These are phyloP conservation scores for silkworm (Bombyx mori) DNA, from an alignment of 1,140 invertebrate species.

Conservation along the genomic window DNA sequence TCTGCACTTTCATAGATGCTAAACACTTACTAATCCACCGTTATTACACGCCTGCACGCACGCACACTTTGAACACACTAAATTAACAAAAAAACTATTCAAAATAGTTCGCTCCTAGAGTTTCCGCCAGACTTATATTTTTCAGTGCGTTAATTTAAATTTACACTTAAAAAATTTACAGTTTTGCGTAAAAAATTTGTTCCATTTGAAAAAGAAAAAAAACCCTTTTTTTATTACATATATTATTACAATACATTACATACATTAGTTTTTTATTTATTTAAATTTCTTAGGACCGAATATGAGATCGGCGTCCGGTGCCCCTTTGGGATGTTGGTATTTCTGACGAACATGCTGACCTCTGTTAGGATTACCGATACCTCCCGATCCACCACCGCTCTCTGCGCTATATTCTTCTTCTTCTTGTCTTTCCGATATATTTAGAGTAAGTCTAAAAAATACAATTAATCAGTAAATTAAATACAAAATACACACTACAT, in stretches of 20 bases:
- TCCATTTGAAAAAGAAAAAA: too few species aligned
- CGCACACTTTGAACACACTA: too few species aligned
- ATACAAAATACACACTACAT: not conserved
- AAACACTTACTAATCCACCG: too few species aligned
- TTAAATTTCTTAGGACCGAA: constrained; percentile 76
- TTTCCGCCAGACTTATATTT: too few species aligned
- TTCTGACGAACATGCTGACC: constrained; percentile 81
- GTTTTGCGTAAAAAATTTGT: too few species aligned
- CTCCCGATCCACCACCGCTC: constrained; percentile 60
- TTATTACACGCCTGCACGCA: too few species aligned
- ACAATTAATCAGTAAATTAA: not conserved
- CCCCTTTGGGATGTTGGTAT: constrained; percentile 95
- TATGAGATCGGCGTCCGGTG: constrained; percentile 94
- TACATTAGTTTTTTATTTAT: constrained; percentile 17
- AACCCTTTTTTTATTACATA: too few species aligned
- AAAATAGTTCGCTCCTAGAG: too few species aligned
- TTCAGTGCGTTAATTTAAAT: too few species aligned
- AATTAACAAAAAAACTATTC: too few species aligned
- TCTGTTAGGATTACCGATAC: constrained; percentile 79
- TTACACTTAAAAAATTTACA: too few species aligned
- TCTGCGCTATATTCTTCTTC: constrained; percentile 94
- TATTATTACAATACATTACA: not conserved
- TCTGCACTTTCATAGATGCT: too few species aligned
- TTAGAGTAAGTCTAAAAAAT: constrained; percentile 82
- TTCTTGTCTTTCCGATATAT: constrained; percentile 95